phyloP scores from a whole-genome alignment of 2,113 vertebrate species.

The Polypterus senegalus region DNA sequence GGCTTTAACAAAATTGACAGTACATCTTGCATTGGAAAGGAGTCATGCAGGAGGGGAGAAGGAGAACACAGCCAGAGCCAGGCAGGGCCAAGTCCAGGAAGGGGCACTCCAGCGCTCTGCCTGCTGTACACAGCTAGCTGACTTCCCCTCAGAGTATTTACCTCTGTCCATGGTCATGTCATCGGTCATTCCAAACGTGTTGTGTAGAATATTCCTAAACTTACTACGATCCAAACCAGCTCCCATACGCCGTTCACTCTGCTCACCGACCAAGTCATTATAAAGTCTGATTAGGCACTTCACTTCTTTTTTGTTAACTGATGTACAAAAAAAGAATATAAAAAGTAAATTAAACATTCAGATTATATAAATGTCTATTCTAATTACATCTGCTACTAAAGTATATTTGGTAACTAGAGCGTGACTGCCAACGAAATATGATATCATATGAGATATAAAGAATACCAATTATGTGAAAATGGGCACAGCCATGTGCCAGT shows the following conservation, averaged over 20 bases:
- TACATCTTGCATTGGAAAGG: too few relatives aligned
- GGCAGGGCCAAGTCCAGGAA: too few relatives aligned
- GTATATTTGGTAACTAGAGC: not conserved
- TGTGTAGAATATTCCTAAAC: slow-evolving; percentile 62
- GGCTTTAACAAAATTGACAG: too few relatives aligned
- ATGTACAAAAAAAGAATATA: slow-evolving; percentile 1
- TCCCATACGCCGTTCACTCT: slow-evolving; percentile 16
- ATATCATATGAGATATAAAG: not conserved
- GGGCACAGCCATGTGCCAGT: not conserved
- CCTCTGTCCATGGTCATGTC: slow-evolving; percentile 79
- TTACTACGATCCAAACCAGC: slow-evolving; percentile 57
- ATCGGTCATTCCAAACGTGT: slow-evolving; percentile 68
- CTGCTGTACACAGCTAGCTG: too few relatives aligned
- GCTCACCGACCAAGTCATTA: slow-evolving; percentile 41
- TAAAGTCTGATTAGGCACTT: slow-evolving; percentile 65
- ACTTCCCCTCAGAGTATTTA: slow-evolving; percentile 24
- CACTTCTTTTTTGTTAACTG: slow-evolving; percentile 67
- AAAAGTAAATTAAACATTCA: not conserved
- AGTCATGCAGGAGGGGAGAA: too few relatives aligned
- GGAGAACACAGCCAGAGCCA: too few relatives aligned
- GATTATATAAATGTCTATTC: not conserved
- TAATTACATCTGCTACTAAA: not conserved
- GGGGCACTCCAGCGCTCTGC: too few relatives aligned
- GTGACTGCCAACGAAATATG: not conserved
- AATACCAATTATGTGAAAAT: not conserved